Base-by-base conservation (phyloP, 1,140 invertebrate genomes). In the Musca vetustissima region DNA sequence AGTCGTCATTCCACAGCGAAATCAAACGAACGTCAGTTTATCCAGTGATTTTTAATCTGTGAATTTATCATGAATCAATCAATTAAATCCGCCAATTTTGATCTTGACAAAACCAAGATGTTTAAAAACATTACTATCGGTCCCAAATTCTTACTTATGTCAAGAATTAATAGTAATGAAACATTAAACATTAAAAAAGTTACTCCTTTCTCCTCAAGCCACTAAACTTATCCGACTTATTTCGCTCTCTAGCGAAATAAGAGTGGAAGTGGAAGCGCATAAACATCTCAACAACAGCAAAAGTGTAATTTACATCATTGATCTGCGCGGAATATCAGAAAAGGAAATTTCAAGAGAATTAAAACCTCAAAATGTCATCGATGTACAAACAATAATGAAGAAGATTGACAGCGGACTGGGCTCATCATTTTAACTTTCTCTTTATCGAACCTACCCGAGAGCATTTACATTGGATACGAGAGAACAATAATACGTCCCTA, bases 301-400 rank as follows among this genome's bases (percentile, higher is more conserved):
- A 48, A 53, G 55, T 22, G 47, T 49, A 48, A 47, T 68, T 17
- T 68, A 59, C 24, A 7, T 14, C 4, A 32, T n/a, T 14, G 25
- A 61, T 14, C 19, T 68, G 7, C 53, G 49, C 28, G 15, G 49
- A 1, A n/a, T 67, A 6, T 2, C 24, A 0, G 66, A 67, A 21
- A n/a, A n/a, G n/a, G n/a, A n/a, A n/a, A n/a, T n/a, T n/a, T n/a
- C n/a, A n/a, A n/a, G n/a, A n/a, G n/a, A 25, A 36, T 17, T 22
- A 67, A 67, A 67, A 55, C 11, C 4, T 55, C 65, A 66, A 52
- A 36, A 21, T 22, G 53, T 59, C 2, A n/a, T 21, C 14, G 66
- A 48, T 48, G 24, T 48, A 19, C 21, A 61, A n/a, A 68, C 59
- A 61, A 43, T 68, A 13, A 15, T 9, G 32, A 59, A 61, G 48